These are phyloP conservation scores for Desmophyllum pertusum DNA, from an alignment of 92 coral and sea anemone genomes.

Conservation along the genomic window DNA sequence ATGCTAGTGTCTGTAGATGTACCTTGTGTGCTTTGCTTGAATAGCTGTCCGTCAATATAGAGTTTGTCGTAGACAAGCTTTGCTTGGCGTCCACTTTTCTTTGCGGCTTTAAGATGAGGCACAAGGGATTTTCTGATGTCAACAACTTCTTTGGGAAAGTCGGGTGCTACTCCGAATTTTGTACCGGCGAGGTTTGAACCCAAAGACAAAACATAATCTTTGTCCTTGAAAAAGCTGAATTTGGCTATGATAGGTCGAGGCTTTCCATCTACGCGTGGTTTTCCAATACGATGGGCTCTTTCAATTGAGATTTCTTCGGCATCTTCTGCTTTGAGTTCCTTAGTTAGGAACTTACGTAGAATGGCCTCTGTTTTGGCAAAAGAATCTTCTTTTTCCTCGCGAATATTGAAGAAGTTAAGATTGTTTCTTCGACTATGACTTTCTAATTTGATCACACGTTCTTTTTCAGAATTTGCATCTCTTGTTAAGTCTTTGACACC, in stretches of 20 bases:
- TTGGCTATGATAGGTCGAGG: conserved; percentile 38
- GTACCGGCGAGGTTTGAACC: too few species aligned
- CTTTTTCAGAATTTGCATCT: too few species aligned
- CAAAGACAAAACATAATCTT: not conserved
- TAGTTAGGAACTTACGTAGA: not conserved
- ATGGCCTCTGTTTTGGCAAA: not conserved
- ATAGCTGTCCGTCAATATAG: too few species aligned
- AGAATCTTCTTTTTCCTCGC: not conserved
- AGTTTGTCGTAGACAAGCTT: too few species aligned
- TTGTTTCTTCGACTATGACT: too few species aligned
- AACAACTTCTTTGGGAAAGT: conserved; percentile 8
- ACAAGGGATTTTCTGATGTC: conserved; percentile 4
- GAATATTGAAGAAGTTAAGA: not conserved
- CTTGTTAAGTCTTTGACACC: too few species aligned
- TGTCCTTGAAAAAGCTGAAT: too few species aligned
- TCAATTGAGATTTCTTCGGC: conserved; percentile 4
- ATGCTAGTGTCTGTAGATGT: too few species aligned
- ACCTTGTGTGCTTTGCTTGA: too few species aligned
- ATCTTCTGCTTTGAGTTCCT: not conserved
- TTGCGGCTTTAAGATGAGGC: too few species aligned
- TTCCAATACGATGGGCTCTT: conserved; percentile 20
- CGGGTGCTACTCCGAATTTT: conserved; percentile 3
- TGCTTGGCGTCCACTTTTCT: too few species aligned
- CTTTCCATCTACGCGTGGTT: not conserved
- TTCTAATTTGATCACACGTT: too few species aligned